phyloP scores from a whole-genome alignment of 2,797 vertebrate species.

The Ptychadena robeensis region DNA sequence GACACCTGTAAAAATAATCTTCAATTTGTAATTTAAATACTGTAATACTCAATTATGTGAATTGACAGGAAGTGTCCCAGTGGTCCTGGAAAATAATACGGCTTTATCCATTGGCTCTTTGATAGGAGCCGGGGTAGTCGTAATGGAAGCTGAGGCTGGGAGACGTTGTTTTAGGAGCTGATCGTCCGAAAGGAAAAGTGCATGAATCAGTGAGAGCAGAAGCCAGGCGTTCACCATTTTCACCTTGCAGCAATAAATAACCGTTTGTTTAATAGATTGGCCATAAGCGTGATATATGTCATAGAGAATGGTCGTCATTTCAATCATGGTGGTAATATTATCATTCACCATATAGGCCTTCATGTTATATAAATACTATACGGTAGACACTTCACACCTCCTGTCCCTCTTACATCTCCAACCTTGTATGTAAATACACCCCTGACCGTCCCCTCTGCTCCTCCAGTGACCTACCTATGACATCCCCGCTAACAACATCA shows the following conservation, averaged over 20 bases:
- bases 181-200: slow-evolving; percentile 59
- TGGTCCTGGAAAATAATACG: slow-evolving; percentile 74
- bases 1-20: slow-evolving; percentile 87
- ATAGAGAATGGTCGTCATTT: too few species aligned
- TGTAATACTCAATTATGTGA: slow-evolving; percentile 80
- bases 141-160: slow-evolving; percentile 68
- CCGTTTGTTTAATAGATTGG: not conserved
- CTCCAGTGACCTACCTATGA: too few species aligned
- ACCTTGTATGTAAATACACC: too few species aligned
- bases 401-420: too few species aligned
- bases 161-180: slow-evolving; percentile 64
- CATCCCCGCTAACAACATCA: too few species aligned
- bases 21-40: slow-evolving; percentile 84
- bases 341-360: not conserved
- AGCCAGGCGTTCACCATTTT: slow-evolving; percentile 55
- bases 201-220: slow-evolving; percentile 55
- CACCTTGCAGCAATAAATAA: slow-evolving; percentile 14
- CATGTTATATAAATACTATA: too few species aligned
- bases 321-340: not conserved
- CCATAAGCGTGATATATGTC: not conserved
- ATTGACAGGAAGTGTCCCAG: slow-evolving; percentile 78
- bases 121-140: slow-evolving; percentile 69
- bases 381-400: not conserved
- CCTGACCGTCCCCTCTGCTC: too few species aligned
- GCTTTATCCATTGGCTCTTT: slow-evolving; percentile 68